Percentiles rank a stretch among this genome's conserved stretches.
These are phyloP conservation scores for Nasonovia ribisnigri DNA, from an alignment of 2,888 invertebrate genomes.

Conservation along the genomic window DNA sequence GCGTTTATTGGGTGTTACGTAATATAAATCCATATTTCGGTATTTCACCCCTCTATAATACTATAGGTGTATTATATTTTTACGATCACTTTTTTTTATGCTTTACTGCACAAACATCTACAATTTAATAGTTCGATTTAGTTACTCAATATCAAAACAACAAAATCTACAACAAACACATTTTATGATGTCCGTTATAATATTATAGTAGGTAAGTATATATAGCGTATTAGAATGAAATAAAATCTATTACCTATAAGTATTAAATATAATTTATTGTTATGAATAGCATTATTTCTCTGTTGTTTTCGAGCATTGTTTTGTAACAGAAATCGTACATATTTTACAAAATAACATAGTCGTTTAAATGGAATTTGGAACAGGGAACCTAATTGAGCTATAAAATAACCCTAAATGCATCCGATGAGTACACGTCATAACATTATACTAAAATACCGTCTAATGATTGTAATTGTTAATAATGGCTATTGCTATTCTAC, in stretches of 20 bases:
- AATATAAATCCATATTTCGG: neutral
- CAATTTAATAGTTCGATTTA: neutral
- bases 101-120: neutral
- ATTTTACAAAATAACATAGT: neutral
- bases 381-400: neutral
- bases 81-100: neutral
- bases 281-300: neutral
- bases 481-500: neutral
- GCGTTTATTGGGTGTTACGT: neutral
- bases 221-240: neutral
- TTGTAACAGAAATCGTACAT: neutral
- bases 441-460: neutral
- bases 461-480: neutral
- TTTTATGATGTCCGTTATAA: neutral
- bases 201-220: neutral
- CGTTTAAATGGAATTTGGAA: neutral
- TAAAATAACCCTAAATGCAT: neutral
- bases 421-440: neutral
- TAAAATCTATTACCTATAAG: neutral
- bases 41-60: neutral
- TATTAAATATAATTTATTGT: neutral
- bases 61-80: neutral
- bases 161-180: neutral
- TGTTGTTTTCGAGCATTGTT: neutral
- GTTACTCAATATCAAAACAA: neutral